A percentile compares a stretch with the other conserved stretches of the same genome.
Conservation (phyloP, 2,113 vertebrate genomes). For the Hylia prasina region DNA sequence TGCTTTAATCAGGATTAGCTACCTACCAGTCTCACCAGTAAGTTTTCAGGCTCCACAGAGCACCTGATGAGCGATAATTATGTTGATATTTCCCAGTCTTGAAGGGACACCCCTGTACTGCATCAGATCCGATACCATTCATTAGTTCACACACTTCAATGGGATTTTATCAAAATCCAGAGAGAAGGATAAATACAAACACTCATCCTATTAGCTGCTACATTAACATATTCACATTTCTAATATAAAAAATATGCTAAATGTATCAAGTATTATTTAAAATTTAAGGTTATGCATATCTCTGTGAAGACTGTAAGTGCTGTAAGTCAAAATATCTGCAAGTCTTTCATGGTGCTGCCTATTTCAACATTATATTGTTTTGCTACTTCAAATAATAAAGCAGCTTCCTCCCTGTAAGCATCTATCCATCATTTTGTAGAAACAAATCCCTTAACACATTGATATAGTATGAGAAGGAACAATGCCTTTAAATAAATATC, state of each 20-base stretch:
- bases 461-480: not conserved
- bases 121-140: not conserved
- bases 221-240: not conserved
- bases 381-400: slow-evolving; percentile 13
- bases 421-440: slow-evolving; percentile 3
- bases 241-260: not conserved
- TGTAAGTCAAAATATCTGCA: slow-evolving; percentile 43
- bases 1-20: not conserved
- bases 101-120: not conserved
- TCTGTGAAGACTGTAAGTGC: not conserved
- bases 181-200: not conserved
- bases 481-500: slow-evolving; percentile 10
- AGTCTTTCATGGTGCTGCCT: slow-evolving; percentile 30
- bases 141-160: not conserved
- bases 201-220: not conserved
- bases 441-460: not conserved
- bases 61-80: slow-evolving; percentile 17
- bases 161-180: slow-evolving; percentile 10
- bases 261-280: not conserved
- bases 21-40: not conserved
- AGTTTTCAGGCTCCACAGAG: slow-evolving; percentile 21
- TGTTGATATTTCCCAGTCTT: not conserved
- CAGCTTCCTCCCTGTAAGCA: not conserved
- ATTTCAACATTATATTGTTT: not conserved
- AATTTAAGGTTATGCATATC: not conserved